Base-by-base conservation (phyloP, 2,797 vertebrate genomes). In the Crax fasciolata region DNA sequence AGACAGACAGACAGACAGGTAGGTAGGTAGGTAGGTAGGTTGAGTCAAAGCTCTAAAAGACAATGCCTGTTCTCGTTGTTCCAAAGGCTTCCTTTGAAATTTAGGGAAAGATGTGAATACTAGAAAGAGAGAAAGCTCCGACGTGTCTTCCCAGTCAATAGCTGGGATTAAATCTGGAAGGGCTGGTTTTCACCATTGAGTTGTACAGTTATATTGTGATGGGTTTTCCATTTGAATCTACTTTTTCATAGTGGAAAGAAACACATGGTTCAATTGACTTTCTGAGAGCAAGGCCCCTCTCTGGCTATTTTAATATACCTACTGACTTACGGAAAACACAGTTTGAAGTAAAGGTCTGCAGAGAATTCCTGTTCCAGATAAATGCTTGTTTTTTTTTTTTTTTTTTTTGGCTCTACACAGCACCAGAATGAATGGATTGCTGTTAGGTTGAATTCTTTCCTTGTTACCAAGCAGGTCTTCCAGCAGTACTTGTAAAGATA, bases 391-490 rank as follows among this genome's bases (percentile, higher is more conserved):
- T 58, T 32, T 15, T 12, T 43, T 9, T 43, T n/a, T 57, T 58
- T 32, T 82, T 32, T 2, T 11, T 72, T 89, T 89, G 93, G 11
- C 71, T 59, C 71, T 48, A 83, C 5, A 10, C 54, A 71, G 80
- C 71, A 55, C 23, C 7, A 49, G 83, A 58, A 93, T 92, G 76
- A 96, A 95, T 55, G 77, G 84, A 43, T 71, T 83, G 57, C 84
- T 97, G 89, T 96, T 94, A 91, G 52, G 80, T 5, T 89, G 89
- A 90, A 95, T 94, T 96, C 38, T 96, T 66, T 87, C 52, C 67
- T 71, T 65, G 87, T 95, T 95, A 91, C 89, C 77, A 96, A 90
- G 79, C 67, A 94, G 85, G 73, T 89, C 49, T 96, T 58, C 46
- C 79, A 90, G 87, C 46, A 81, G 87, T 78, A 76, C 73, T 90